Conservation (phyloP, 2,888 invertebrate species). For the Stenchaetothrips biformis region DNA sequence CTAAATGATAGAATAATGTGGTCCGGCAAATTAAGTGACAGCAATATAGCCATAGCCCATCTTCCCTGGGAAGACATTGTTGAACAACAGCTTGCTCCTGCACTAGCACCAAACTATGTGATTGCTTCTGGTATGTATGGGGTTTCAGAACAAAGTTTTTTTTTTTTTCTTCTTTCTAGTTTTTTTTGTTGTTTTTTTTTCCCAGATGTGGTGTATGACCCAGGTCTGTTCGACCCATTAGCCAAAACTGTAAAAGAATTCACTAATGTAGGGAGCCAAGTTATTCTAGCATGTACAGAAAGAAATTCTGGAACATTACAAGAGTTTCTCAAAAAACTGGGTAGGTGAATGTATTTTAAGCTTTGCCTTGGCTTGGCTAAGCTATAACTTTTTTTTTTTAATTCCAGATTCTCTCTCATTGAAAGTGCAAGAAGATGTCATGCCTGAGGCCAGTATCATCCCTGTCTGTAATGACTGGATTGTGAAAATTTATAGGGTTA, state of each 20-base stretch:
- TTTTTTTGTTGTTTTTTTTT: not conserved
- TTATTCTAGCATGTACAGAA: not conserved
- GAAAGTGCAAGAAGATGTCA: not conserved
- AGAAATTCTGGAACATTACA: conserved; percentile 3
- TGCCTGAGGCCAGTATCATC: not conserved
- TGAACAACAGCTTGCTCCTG: not conserved
- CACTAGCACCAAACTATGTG: not conserved
- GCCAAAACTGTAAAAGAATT: conserved; percentile 1
- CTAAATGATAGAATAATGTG: conserved; percentile 2
- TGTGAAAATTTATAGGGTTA: not conserved
- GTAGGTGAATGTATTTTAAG: not conserved
- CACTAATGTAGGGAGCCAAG: not conserved
- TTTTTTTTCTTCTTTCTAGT: not conserved
- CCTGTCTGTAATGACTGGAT: not conserved
- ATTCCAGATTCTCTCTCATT: not conserved
- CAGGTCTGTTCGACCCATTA: not conserved
- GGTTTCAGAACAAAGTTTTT: no score
- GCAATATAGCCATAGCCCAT: not conserved
- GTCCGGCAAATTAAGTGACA: not conserved
- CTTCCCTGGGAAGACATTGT: not conserved
- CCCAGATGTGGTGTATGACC: not conserved
- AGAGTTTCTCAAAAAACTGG: not conserved
- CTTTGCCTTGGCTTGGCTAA: not conserved
- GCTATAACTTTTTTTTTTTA: not conserved
- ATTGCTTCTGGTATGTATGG: conserved; percentile 4